Evolutionary conservation across 2,113 vertebrate genomes (phyloP), one percentile per base, ranked within the genome.

Genomic region (Limanda limanda): DNA sequence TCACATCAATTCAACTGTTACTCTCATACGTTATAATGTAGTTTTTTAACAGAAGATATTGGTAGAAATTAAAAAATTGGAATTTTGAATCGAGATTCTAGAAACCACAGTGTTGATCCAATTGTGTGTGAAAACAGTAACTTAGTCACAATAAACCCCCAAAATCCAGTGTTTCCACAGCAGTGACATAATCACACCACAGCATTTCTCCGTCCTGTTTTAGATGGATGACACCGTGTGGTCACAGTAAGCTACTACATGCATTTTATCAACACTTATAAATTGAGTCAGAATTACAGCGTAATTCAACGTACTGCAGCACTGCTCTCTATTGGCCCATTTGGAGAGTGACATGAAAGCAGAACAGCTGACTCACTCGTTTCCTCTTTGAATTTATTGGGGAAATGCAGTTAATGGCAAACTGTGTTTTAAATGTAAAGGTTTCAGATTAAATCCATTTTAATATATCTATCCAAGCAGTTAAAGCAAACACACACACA

Each of bases 171-270:
- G 17, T 64, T 63, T 14, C 66, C 18, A 55, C 25, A 68, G 35
- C 17, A 72, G 18, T 31, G 52, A 61, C 40, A 67, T 15, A 31
- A 63, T 24, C 14, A 68, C 27, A 11, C 25, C 20, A n/a, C 51
- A n/a, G 51, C 51, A 14, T 7, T 18, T 18, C 1, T 2, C 52
- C 11, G 14, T 79, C 24, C 70, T 21, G 54, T 60, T 71, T 81
- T 68, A 58, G 59, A 80, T 72, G 48, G 55, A 15, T 68, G 89
- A 84, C 90, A 88, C 71, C 87, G 82, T 60, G 86, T 88, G 90
- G 89, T 20, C 25, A 24, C 5, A 59, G 15, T 58, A 2, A 48
- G 68, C 58, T 1, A 88, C 78, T 77, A 40, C 86, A 84, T 10
- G 1, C 15, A 4, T 15, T n/a, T 52, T n/a, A 4, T 35, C 15